Base-by-base conservation (phyloP, 1,140 invertebrate genomes). In the Chironomus tepperi region DNA sequence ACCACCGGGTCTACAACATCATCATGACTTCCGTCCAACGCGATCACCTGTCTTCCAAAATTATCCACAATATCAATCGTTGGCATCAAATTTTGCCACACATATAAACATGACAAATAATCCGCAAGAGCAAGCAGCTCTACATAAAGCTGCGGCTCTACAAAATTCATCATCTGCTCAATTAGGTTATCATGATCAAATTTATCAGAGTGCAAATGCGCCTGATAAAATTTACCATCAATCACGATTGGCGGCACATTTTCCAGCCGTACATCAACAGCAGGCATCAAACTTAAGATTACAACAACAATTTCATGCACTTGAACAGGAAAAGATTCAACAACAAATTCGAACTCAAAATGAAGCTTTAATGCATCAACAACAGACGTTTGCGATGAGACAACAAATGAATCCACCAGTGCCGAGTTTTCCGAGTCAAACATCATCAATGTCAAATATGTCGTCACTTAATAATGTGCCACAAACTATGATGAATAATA, bases 311-410 rank as follows among this genome's bases (percentile, higher is more conserved):
- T 86, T 86, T 77, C 83, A 85, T 72, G 85, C 87, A 79, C 79
- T 88, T 75, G 86, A 88, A 78, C 86, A 87, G 77, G 86, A 86
- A 83, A 87, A 87, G 79, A 79, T 88, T 77, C 86, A 87, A 75
- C 86, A 86, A 42, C 86, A 88, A 76, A 77, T 88, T 74, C 85
- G 85, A 75, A 87, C 87, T 75, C 86, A 88, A 76, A 87, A 83
- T 76, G 86, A 88, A 76, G 86, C 86, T 24, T 84, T 85, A 75
- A 85, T 86, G 79, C 85, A 87, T 76, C 86, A 87, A 77, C 86
- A 88, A 75, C 84, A 87, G 76, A 87, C 86, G 43, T 88, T 88
- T 77, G 86, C 86, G 24, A 83, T 87, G 79, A 78, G 86, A 12
- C 86, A 88, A 79, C 78, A 79, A 19, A 78, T 82, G 75, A 82